Evolutionary conservation across 2,888 invertebrate genomes (phyloP).

Genomic region (Tridacna crocea): DNA sequence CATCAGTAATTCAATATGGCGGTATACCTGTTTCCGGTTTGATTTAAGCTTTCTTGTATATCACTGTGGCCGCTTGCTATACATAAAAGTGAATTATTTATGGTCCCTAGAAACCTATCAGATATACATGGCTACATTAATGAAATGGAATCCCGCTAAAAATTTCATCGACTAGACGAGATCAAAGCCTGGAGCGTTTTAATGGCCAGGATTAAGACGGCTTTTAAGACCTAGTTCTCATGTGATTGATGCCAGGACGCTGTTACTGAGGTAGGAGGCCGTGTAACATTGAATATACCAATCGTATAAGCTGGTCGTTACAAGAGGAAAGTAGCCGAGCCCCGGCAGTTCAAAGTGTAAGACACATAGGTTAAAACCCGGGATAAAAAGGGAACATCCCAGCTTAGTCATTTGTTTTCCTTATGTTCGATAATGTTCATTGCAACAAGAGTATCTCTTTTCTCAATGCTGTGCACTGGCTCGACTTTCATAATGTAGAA

Average conservation of each 20-base stretch:
- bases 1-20: background rate
- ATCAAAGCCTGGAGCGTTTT: constrained; percentile 43
- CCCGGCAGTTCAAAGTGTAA: background rate
- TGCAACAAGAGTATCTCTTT: no score
- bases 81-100: constrained; percentile 51
- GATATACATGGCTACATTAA: constrained; percentile 34
- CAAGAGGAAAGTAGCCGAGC: background rate
- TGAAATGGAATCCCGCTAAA: constrained; percentile 49
- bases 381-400: no score
- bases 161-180: constrained; percentile 46
- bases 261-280: constrained; percentile 10
- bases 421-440: no score
- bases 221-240: constrained; percentile 23
- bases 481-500: no score
- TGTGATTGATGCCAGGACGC: constrained; percentile 34
- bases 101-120: constrained; percentile 34
- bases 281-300: no score
- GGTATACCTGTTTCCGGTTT: constrained; percentile 7
- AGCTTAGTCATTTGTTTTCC: no score
- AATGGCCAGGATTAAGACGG: constrained; percentile 40
- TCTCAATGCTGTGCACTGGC: no score
- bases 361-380: background rate
- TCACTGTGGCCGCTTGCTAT: constrained; percentile 7
- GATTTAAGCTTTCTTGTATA: constrained; percentile 24
- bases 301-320: no score